Base-by-base conservation (phyloP, 2,113 vertebrate genomes). In the Psilopogon haemacephalus region DNA sequence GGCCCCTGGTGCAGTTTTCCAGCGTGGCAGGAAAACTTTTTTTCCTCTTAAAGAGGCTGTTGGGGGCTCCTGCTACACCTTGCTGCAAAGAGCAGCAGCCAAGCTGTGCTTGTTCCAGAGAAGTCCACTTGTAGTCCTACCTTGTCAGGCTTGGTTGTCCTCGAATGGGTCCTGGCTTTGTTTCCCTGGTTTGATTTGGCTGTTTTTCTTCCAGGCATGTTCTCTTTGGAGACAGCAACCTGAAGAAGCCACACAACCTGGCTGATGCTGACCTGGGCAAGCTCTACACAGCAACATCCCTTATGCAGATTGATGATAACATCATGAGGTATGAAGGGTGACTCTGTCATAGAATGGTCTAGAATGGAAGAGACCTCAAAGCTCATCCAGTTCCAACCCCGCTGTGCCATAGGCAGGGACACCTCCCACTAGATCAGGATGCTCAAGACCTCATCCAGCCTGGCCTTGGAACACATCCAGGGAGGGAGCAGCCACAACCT, bases 241-340 rank as follows among this genome's bases (percentile, higher is more conserved):
- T 95, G 86, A 88, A 98, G 98, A 98, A 97, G 83, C 95, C 97
- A 44, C 97, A 97, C 24, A 89, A 44, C 91, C 96, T 98, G 95
- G 95, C 98, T 60, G 99, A 99, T 56, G 97, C 98, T 3, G 99
- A 99, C 93, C 89, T 99, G 55, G 98, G 98, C 95, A 98, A 98
- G 46, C 97, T 99, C 20, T 99, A 98, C 86, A 99, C 98, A 15
- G 99, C 99, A n/a, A 99, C 99, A 2, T 99, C 99, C 23, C 98
- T 99, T 81, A 99, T 98, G 98, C 99, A 99, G 97, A 99, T 99
- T 0, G 99, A 99, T 32, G 99, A 99, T 95, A 99, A 97, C 1
- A 97, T 99, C 95, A 99, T 99, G 99, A 99, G 99, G 99, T 99
- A 91, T 59, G 97, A 75, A 56, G 48, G 38, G 8, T 3, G 6